Conservation (phyloP, 2,888 invertebrate species). For the Lasius platythorax region DNA sequence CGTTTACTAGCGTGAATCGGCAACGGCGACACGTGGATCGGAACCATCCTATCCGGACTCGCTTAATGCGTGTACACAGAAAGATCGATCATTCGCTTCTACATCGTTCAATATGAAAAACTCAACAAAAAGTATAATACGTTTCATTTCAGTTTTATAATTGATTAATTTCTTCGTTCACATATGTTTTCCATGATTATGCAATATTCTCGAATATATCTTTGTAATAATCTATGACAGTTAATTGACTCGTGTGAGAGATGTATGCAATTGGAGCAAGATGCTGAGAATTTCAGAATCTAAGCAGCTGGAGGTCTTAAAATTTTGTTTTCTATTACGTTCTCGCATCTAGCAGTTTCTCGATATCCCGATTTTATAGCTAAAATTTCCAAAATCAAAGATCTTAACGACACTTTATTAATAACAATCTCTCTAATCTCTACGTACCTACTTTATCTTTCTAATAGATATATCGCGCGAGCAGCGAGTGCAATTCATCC, state of each 20-base stretch:
- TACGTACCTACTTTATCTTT: neutral
- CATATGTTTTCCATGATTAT: neutral
- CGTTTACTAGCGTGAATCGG: constrained; percentile 73
- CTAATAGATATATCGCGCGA: neutral
- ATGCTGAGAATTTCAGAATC: too few species aligned
- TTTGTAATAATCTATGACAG: neutral
- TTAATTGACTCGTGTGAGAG: too few species aligned
- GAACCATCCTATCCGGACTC: neutral
- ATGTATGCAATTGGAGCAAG: too few species aligned
- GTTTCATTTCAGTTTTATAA: neutral
- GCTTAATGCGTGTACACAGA: neutral
- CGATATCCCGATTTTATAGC: too few species aligned
- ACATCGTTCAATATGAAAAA: neutral
- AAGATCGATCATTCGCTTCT: neutral
- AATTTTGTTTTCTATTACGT: too few species aligned
- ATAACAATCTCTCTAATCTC: too few species aligned
- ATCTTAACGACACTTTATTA: too few species aligned
- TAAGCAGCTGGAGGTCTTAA: too few species aligned
- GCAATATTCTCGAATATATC: neutral
- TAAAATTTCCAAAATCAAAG: too few species aligned
- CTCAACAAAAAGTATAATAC: neutral
- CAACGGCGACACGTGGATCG: constrained; percentile 46
- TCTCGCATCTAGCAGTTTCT: too few species aligned
- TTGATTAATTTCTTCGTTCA: neutral
- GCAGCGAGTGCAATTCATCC: neutral